Percentiles rank a stretch among this genome's conserved stretches.
These are phyloP conservation scores for Gastrophryne carolinensis DNA, from an alignment of 2,797 vertebrate genomes.

Conservation along the genomic window DNA sequence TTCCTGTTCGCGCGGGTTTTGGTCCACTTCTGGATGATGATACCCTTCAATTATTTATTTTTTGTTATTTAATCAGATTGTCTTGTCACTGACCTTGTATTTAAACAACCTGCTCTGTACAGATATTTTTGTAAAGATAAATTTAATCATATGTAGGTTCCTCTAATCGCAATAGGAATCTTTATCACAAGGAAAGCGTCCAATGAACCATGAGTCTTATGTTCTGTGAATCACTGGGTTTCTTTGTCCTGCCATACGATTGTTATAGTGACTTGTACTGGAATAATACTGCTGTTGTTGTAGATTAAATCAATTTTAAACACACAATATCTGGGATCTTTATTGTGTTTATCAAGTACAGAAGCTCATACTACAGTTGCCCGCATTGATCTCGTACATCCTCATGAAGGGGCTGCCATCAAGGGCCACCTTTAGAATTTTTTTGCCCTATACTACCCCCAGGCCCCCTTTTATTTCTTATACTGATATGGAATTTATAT, in stretches of 20 bases:
- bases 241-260: background rate
- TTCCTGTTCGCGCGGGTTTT: no score
- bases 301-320: constrained; percentile 15
- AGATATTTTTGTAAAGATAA: constrained; percentile 37
- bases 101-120: constrained; percentile 4
- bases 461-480: no score
- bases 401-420: no score
- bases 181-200: constrained; percentile 1
- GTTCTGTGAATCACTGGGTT: background rate
- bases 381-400: no score
- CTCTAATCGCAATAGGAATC: background rate
- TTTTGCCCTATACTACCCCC: no score
- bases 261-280: constrained; percentile 31
- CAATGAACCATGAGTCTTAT: background rate
- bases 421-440: no score
- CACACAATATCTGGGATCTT: background rate
- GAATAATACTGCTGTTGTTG: constrained; percentile 22
- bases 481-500: no score
- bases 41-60: background rate
- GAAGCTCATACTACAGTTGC: no score
- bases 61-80: background rate
- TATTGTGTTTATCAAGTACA: no score
- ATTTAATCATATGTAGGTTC: constrained; percentile 13
- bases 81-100: background rate
- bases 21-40: background rate